Conservation (phyloP, 2,888 invertebrate species). For the Lasioglossum oenotherae region DNA sequence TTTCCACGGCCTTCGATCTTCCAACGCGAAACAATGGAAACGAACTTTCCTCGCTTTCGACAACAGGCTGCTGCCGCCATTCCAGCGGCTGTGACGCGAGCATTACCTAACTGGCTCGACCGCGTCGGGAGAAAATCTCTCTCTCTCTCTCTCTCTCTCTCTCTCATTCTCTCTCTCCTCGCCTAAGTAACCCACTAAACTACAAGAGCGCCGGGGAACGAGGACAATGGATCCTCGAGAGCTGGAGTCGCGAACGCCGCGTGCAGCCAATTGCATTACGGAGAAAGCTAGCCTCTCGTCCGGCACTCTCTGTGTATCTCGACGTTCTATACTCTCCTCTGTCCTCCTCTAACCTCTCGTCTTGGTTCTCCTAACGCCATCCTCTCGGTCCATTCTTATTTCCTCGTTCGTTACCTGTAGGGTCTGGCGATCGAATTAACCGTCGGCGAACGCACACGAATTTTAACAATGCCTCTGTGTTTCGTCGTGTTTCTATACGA, state of each 20-base stretch:
- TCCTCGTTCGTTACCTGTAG: background rate
- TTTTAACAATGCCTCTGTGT: background rate
- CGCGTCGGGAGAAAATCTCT: slow-evolving; percentile 67
- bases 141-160: slow-evolving; percentile 12
- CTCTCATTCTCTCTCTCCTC: slow-evolving; percentile 32
- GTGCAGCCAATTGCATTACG: slow-evolving; percentile 63
- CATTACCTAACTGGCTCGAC: slow-evolving; percentile 71
- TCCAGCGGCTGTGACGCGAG: slow-evolving; percentile 55
- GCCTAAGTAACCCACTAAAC: slow-evolving; percentile 81
- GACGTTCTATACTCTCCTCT: background rate
- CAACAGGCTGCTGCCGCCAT: background rate
- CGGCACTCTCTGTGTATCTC: background rate
- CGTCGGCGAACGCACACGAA: background rate
- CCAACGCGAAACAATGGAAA: slow-evolving; percentile 47
- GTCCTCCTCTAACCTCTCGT: background rate
- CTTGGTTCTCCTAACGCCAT: background rate
- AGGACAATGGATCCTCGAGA: slow-evolving; percentile 79
- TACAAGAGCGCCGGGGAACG: slow-evolving; percentile 74
- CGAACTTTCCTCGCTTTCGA: slow-evolving; percentile 50
- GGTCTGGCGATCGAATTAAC: background rate
- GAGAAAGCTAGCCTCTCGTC: slow-evolving; percentile 67
- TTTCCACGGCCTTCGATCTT: slow-evolving; percentile 49
- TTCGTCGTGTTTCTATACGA: background rate
- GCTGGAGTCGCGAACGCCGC: slow-evolving; percentile 56
- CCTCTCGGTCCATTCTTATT: slow-evolving; percentile 2